Evolutionary conservation across 1,140 invertebrate species (phyloP).

Genomic region (Lordiphosa stackelbergi): DNA sequence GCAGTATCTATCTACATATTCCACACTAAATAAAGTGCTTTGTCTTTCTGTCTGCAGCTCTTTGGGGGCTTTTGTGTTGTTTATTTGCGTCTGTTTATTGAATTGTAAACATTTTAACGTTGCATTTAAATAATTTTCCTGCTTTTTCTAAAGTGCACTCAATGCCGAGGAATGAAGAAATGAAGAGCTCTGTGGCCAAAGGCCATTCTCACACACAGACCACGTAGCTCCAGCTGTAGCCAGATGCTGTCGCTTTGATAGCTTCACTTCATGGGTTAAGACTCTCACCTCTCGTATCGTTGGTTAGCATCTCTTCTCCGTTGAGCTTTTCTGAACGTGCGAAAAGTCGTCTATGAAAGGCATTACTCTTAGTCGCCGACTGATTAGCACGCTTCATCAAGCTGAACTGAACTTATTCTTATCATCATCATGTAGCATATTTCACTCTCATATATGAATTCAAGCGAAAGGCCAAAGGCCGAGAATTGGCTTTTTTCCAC

Average conservation of each 20-base stretch:
- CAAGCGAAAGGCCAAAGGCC: not conserved
- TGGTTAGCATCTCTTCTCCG: conserved; percentile 26
- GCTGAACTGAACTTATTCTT: conserved; percentile 34
- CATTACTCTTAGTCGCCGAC: conserved; percentile 6
- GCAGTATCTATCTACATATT: conserved; percentile 16
- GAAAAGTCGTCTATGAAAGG: conserved; percentile 36
- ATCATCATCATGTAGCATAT: not conserved
- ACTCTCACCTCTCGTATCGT: conserved; percentile 36
- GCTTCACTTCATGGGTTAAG: conserved; percentile 10
- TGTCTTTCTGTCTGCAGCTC: conserved; percentile 12
- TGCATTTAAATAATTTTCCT: conserved; percentile 64
- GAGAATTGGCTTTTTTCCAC: conserved; percentile 31
- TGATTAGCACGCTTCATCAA: conserved; percentile 59
- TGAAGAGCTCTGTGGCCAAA: conserved; percentile 29
- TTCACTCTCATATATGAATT: conserved; percentile 15
- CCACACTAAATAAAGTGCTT: conserved; percentile 39
- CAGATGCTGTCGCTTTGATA: conserved; percentile 35
- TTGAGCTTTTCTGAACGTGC: conserved; percentile 35
- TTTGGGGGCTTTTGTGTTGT: conserved; percentile 3
- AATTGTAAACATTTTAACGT: conserved; percentile 73
- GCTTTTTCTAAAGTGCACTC: conserved; percentile 36
- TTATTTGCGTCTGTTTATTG: conserved; percentile 63
- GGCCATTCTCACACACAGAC: conserved; percentile 48
- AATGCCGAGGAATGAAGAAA: conserved; percentile 6
- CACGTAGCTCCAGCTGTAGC: not conserved